Conservation (phyloP, 2,888 invertebrate species). For the Aethes cnicana region DNA sequence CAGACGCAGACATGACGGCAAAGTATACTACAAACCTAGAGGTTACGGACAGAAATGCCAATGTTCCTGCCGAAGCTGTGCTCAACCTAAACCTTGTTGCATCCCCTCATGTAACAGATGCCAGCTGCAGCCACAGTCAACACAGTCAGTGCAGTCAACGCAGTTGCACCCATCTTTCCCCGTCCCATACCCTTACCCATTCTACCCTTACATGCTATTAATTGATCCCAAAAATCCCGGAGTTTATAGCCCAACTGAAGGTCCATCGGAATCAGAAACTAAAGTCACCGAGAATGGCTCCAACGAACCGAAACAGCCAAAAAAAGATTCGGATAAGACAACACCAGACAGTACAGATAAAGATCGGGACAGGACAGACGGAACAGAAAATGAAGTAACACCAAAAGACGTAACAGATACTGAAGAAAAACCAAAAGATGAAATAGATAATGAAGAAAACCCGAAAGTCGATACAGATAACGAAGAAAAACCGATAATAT, state of each 20-base stretch:
- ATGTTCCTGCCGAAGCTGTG: conserved; percentile 36
- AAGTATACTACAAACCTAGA: not conserved
- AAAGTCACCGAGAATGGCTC: conserved; percentile 20
- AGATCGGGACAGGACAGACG: no score
- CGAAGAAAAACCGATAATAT: no score
- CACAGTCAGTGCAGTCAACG: no score
- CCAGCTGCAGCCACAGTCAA: conserved; percentile 37
- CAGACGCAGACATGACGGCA: not conserved
- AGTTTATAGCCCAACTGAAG: no score
- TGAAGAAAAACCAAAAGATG: no score
- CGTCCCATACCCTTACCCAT: conserved; percentile 49
- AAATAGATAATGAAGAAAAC: no score
- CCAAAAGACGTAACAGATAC: no score
- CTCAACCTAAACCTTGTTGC: conserved; percentile 41
- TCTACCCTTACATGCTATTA: no score
- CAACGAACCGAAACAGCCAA: conserved; percentile 24
- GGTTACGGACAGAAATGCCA: conserved; percentile 41
- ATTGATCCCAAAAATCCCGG: no score
- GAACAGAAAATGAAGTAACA: no score
- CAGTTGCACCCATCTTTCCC: no score
- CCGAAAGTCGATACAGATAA: no score
- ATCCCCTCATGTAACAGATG: conserved; percentile 39
- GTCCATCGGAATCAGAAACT: conserved; percentile 22
- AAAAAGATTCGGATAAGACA: conserved; percentile 6
- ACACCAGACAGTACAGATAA: conserved; percentile 36